Conservation (phyloP, 2,113 vertebrate species). For the Irena cyanogastra region DNA sequence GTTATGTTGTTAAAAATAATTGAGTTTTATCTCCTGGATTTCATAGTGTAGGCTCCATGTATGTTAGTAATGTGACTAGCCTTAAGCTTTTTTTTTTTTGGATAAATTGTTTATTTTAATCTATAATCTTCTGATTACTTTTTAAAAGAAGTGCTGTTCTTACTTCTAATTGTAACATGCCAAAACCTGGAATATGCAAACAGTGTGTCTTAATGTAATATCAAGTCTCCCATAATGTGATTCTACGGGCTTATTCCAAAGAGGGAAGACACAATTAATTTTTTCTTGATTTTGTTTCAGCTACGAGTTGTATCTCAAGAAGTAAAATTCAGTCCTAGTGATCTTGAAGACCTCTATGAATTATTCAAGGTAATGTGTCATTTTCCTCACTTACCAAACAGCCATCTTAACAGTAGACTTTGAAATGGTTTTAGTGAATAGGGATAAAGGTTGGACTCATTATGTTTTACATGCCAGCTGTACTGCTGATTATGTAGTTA, state of each 20-base stretch:
- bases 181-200: neutral
- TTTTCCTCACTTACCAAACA: neutral
- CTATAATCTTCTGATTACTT: neutral
- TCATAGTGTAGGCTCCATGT: neutral
- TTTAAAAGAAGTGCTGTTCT: neutral
- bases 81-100: neutral
- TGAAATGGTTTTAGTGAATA: neutral
- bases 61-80: neutral
- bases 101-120: neutral
- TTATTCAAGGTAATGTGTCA: slow-evolving; percentile 88
- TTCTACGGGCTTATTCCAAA: neutral
- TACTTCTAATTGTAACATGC: neutral
- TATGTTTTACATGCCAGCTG: neutral
- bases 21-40: neutral
- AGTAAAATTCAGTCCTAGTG: slow-evolving; percentile 79
- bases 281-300: slow-evolving; percentile 69
- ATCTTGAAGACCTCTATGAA: slow-evolving; percentile 89
- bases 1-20: neutral
- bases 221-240: neutral
- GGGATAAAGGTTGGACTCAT: neutral
- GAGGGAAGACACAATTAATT: neutral
- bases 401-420: neutral
- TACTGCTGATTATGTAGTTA: neutral
- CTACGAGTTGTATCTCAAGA: slow-evolving; percentile 93
- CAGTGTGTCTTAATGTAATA: neutral